phyloP scores from a whole-genome alignment of 1,140 invertebrate genomes.

The Glossosoma conforme region DNA sequence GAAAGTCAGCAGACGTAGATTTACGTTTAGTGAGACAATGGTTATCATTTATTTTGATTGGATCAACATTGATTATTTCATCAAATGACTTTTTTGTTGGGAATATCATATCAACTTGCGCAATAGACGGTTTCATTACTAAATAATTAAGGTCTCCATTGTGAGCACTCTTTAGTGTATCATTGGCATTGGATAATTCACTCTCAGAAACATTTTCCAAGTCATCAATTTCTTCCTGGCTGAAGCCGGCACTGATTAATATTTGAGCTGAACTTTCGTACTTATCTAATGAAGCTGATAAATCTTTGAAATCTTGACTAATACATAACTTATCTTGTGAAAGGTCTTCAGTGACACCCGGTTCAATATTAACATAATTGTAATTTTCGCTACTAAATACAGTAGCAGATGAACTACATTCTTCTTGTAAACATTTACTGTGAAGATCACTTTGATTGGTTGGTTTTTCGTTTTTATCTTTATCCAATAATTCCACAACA shows the following conservation, averaged over 20 bases:
- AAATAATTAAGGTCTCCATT: slow-evolving; percentile 39
- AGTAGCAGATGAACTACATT: slow-evolving; percentile 1
- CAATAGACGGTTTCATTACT: slow-evolving; percentile 41
- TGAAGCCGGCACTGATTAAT: slow-evolving; percentile 53
- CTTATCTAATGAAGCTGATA: slow-evolving; percentile 64
- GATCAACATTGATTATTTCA: no score
- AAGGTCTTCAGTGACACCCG: slow-evolving; percentile 34
- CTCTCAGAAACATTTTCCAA: slow-evolving; percentile 47
- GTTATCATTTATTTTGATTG: no score
- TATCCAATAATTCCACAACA: neutral
- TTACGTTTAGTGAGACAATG: slow-evolving; percentile 29
- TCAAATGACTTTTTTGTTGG: no score
- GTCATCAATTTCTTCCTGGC: slow-evolving; percentile 50
- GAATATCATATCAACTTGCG: no score
- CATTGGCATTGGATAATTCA: slow-evolving; percentile 33
- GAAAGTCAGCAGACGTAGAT: slow-evolving; percentile 48
- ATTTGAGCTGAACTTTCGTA: slow-evolving; percentile 70
- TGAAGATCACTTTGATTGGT: neutral
- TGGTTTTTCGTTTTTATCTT: slow-evolving; percentile 1
- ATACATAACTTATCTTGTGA: slow-evolving; percentile 36
- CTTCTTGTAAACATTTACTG: neutral
- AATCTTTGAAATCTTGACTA: slow-evolving; percentile 64
- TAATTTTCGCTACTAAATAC: no score
- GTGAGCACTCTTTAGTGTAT: slow-evolving; percentile 34
- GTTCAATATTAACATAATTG: slow-evolving; percentile 63